Base-by-base conservation (phyloP, 1,140 invertebrate genomes). In the Venustaconcha ellipsiformis region DNA sequence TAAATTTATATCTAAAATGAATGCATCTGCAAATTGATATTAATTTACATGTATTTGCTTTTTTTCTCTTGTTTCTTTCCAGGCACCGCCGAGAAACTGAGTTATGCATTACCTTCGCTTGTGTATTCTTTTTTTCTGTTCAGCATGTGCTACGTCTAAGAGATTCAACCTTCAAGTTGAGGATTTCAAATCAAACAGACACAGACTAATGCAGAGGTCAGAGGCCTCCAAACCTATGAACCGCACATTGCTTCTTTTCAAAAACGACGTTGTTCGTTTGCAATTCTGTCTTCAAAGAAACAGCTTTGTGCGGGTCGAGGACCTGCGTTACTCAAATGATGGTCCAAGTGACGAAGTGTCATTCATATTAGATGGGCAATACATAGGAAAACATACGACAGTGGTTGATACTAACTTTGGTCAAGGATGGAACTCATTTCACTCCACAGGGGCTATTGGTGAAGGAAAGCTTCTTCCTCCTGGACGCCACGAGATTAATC, bases 351-450 rank as follows among this genome's bases (percentile, higher is more conserved):
- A 76, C 57, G 60, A 26, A 14, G n/a, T 76, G 4, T 11, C 15
- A 8, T 57, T 48, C 30, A 17, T 63, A 6, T 20, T 76, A 14
- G 74, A 71, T n/a, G 67, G 56, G 23, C 68, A 76, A 64, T 13
- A 66, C n/a, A 55, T 71, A 18, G 74, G 74, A 13, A n/a, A 68
- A 20, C 67, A 70, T 57, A 48, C n/a, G 15, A 70, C 74, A 6
- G 20, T n/a, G n/a, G 11, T 30, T 17, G 20, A 59, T 37, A 2
- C 57, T n/a, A 57, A 67, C 14, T 55, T 15, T 20, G 74, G 74
- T 17, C 23, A 76, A 2, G 74, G 68, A 14, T 76, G 74, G 74
- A 76, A 76, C 26, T n/a, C n/a, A 13, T 76, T 76, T 37, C 58
- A 59, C 23, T 71, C 68, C 17, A 58, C 67, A 18, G 63, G 63